phyloP scores from a whole-genome alignment of 2,113 vertebrate species.

The Campylomormyrus tamandua region DNA sequence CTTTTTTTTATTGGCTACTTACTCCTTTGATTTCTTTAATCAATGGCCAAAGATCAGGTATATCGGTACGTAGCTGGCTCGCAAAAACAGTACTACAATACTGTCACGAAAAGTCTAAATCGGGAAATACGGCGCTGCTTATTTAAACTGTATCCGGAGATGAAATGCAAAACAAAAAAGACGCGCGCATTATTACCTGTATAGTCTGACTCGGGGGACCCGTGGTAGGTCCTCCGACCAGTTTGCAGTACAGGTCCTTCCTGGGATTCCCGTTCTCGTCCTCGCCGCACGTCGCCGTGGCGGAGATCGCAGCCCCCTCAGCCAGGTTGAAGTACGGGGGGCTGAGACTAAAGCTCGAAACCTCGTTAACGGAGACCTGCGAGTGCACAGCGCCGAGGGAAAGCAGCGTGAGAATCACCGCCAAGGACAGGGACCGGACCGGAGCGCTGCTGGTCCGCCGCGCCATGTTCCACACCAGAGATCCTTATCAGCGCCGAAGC shows the following conservation, averaged over 20 bases:
- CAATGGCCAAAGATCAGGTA: background rate
- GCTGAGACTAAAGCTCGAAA: constrained; percentile 62
- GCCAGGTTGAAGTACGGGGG: constrained; percentile 88
- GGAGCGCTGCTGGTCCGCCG: constrained; percentile 38
- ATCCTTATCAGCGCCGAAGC: constrained; percentile 44
- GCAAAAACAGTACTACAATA: background rate
- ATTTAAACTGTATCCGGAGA: background rate
- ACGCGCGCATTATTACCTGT: constrained; percentile 58
- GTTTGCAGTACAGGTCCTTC: constrained; percentile 78
- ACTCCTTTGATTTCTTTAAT: background rate
- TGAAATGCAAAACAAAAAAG: background rate
- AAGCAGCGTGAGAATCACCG: constrained; percentile 20
- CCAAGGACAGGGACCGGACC: constrained; percentile 26
- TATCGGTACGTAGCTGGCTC: background rate
- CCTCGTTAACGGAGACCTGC: constrained; percentile 31
- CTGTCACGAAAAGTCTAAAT: background rate
- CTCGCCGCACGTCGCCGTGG: constrained; percentile 84
- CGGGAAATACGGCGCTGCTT: background rate
- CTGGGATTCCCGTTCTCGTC: constrained; percentile 52
- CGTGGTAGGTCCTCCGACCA: constrained; percentile 74
- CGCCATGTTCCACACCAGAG: constrained; percentile 51
- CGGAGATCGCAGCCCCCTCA: constrained; percentile 58
- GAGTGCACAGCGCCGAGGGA: constrained; percentile 3
- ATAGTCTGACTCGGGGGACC: constrained; percentile 63
- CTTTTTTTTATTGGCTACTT: background rate